phyloP scores from a whole-genome alignment of 2,113 vertebrate species.

The Rutilus rutilus region DNA sequence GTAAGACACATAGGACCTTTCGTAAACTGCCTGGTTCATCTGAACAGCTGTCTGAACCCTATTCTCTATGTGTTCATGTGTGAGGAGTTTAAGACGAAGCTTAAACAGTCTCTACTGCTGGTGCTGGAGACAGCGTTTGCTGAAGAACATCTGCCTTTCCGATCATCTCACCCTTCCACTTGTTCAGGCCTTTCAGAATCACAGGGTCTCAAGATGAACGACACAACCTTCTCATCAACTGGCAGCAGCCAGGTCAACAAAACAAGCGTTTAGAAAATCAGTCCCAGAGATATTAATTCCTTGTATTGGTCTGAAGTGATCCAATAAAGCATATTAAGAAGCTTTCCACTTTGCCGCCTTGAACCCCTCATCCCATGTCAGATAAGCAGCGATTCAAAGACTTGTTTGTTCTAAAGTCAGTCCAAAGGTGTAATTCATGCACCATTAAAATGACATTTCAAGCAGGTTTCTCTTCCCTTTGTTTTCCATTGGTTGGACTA shows the following conservation, averaged over 20 bases:
- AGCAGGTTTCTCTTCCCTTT: background rate
- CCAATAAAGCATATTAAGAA: background rate
- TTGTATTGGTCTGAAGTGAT: background rate
- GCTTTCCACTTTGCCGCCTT: background rate
- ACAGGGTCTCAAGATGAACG: background rate
- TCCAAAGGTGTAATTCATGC: background rate
- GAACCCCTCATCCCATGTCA: background rate
- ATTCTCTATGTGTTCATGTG: constrained; percentile 74
- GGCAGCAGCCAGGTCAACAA: background rate
- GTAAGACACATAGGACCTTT: background rate
- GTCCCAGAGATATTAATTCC: background rate
- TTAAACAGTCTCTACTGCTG: constrained; percentile 62
- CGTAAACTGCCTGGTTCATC: constrained; percentile 48
- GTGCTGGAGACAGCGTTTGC: constrained; percentile 51
- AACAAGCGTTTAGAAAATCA: background rate
- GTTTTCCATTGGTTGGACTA: background rate
- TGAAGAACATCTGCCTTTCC: background rate
- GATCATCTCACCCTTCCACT: background rate
- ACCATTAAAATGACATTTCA: background rate
- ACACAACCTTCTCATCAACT: background rate
- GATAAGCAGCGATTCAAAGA: background rate
- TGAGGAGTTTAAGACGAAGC: constrained; percentile 62
- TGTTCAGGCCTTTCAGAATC: constrained; percentile 2
- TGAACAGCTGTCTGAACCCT: constrained; percentile 75
- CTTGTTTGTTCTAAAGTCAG: background rate